Conservation (phyloP, 1,140 invertebrate genomes). For the Lucilia cuprina region DNA sequence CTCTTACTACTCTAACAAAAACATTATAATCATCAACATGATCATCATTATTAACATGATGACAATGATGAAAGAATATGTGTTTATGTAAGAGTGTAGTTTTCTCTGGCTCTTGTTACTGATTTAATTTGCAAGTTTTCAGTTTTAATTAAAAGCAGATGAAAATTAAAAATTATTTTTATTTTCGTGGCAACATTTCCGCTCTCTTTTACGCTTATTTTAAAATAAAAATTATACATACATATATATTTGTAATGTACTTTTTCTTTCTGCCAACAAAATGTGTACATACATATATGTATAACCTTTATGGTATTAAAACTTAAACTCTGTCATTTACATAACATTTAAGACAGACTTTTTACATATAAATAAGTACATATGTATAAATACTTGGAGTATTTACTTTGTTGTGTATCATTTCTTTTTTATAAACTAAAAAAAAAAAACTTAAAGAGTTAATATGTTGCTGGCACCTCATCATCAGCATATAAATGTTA, state of each 20-base stretch:
- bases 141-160: constrained; percentile 27
- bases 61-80: background rate
- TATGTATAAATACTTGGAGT: no score
- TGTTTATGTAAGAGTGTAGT: background rate
- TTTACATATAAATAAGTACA: no score
- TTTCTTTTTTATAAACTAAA: no score
- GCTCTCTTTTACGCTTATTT: background rate
- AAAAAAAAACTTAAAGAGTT: background rate
- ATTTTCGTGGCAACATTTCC: background rate
- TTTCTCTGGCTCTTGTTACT: background rate
- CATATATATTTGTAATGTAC: no score
- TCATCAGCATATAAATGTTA: constrained; percentile 34
- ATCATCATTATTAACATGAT: background rate
- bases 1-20: background rate
- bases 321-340: background rate
- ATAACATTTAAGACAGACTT: no score
- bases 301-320: background rate
- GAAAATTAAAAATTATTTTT: constrained; percentile 22
- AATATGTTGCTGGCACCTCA: constrained; percentile 16
- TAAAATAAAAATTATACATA: background rate
- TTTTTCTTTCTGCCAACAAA: no score
- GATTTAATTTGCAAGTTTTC: constrained; percentile 31
- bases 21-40: background rate
- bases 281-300: no score
- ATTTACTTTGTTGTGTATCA: no score